Conservation (phyloP, 2,113 vertebrate genomes). For the Holacanthus passer region DNA sequence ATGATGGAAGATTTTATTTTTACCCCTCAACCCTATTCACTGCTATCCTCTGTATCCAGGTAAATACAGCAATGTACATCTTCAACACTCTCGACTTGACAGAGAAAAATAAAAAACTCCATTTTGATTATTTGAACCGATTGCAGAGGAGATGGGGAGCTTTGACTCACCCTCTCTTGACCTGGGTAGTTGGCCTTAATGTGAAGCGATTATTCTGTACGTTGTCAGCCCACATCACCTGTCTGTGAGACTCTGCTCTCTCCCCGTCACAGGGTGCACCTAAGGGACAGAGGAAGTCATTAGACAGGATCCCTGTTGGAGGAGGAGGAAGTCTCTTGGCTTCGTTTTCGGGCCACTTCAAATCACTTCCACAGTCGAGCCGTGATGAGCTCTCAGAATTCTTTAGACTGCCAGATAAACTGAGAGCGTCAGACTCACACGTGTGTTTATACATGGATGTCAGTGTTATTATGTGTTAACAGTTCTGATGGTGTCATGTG, state of each 20-base stretch:
- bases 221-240: conserved; percentile 57
- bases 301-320: conserved; percentile 35
- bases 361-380: conserved; percentile 11
- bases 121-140: conserved; percentile 6
- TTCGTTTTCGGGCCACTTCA: conserved; percentile 35
- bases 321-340: conserved; percentile 30
- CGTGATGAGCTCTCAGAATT: conserved; percentile 22
- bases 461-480: conserved; percentile 73
- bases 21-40: too few relatives aligned
- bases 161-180: conserved; percentile 39
- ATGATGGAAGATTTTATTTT: too few relatives aligned
- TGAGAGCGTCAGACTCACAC: background rate
- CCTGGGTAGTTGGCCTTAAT: conserved; percentile 48
- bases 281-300: conserved; percentile 42
- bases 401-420: conserved; percentile 42
- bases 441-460: conserved; percentile 65
- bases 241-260: conserved; percentile 27
- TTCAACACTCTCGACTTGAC: background rate
- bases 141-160: background rate
- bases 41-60: too few relatives aligned
- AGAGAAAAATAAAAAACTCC: background rate
- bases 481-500: conserved; percentile 67
- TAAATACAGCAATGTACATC: background rate
- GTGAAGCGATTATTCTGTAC: conserved; percentile 56
- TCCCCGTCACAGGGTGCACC: conserved; percentile 36